A percentile compares a stretch with the other conserved stretches of the same genome.
These are phyloP conservation scores for Lordiphosa mommai DNA, from an alignment of 1,140 invertebrate genomes.

Conservation along the genomic window DNA sequence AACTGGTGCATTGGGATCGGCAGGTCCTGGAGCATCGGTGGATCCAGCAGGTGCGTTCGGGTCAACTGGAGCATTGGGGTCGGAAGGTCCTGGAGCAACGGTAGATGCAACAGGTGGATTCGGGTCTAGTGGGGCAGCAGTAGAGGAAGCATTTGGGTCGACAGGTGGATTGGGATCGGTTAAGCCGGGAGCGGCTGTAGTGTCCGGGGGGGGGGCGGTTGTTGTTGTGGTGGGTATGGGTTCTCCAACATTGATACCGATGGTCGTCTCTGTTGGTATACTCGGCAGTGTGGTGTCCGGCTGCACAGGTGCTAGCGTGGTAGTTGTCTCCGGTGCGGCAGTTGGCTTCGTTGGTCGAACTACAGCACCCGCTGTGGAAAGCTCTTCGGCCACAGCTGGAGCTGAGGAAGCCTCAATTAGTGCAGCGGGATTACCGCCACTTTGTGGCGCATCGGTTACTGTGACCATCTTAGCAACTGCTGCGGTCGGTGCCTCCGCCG, in stretches of 20 bases:
- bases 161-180: constrained; percentile 2
- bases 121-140: not conserved
- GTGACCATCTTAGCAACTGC: constrained; percentile 48
- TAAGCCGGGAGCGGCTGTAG: constrained; percentile 8
- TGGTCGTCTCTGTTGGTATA: constrained; percentile 3
- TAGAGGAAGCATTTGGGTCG: constrained; percentile 13
- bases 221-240: constrained; percentile 4
- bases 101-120: not conserved
- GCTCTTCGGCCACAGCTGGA: not conserved
- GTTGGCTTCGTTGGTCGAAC: constrained; percentile 4
- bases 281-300: constrained; percentile 13
- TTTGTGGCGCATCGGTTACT: constrained; percentile 40
- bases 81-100: not conserved
- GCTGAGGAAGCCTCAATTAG: constrained; percentile 32
- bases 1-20: not conserved
- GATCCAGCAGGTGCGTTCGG: not conserved
- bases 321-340: not conserved
- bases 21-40: not conserved
- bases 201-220: not conserved
- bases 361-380: constrained; percentile 13
- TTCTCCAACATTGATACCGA: constrained; percentile 1
- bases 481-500: constrained; percentile 29
- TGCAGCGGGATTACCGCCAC: constrained; percentile 28
- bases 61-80: not conserved
- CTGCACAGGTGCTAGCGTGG: not conserved